Percentiles rank a stretch among this genome's conserved stretches.
phyloP scores from a whole-genome alignment of 2,113 vertebrate species.

The Ariopsis seemanni region DNA sequence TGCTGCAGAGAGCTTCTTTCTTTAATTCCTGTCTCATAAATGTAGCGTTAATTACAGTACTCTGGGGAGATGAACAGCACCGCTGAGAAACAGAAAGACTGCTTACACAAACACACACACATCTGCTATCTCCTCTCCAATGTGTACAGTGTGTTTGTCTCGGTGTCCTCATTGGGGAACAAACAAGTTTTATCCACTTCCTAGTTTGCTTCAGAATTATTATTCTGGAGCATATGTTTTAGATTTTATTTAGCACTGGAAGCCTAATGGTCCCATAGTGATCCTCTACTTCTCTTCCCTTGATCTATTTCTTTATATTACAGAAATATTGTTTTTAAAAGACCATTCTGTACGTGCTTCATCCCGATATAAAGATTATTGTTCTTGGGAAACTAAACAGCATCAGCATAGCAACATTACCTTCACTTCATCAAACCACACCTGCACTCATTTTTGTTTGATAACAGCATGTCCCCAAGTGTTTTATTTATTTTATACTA shows the following conservation, averaged over 20 bases:
- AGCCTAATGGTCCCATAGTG: not conserved
- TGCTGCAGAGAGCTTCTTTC: slow-evolving; percentile 41
- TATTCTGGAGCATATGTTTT: not conserved
- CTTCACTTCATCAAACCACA: not conserved
- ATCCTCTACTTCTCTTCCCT: not conserved
- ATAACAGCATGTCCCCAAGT: not conserved
- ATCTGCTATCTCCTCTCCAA: slow-evolving; percentile 7
- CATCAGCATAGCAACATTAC: not conserved
- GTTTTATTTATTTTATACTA: not conserved
- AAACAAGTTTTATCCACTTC: not conserved
- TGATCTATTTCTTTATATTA: not conserved
- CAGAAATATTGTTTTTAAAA: too few relatives aligned
- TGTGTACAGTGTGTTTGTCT: not conserved
- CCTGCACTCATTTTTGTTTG: not conserved
- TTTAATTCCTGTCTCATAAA: slow-evolving; percentile 63
- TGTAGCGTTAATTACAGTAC: slow-evolving; percentile 55
- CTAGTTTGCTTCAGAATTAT: not conserved
- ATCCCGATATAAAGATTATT: not conserved
- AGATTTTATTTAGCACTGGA: not conserved
- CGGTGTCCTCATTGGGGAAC: not conserved
- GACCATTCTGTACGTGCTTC: not conserved
- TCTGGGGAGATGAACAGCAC: slow-evolving; percentile 42
- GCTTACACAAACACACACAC: slow-evolving; percentile 16
- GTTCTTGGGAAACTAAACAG: not conserved
- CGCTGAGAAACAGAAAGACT: slow-evolving; percentile 29